Evolutionary conservation across 1,140 invertebrate genomes (phyloP), one percentile per base, ranked within the genome.

Genomic region (Heliothis virescens): DNA sequence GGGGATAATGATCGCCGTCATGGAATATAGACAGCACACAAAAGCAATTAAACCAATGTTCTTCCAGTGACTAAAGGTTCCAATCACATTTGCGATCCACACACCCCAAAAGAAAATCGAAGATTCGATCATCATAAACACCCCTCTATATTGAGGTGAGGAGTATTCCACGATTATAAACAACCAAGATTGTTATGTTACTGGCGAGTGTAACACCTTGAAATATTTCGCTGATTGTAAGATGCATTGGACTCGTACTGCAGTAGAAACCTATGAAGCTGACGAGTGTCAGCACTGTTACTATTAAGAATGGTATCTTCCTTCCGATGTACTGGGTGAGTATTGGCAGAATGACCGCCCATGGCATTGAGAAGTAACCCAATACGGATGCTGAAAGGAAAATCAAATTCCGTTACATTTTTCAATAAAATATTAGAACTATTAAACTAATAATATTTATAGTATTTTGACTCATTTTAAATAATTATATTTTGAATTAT

Each of bases 81-180:
- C 83, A 0, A 73, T 79, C 5, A 79, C 77, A 53, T 85, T 85
- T 1, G 83, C 83, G 16, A 85, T 75, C 83, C 83, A 85, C 0
- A 85, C 77, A 15, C 86, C 86, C 83, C 81, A 86, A 53, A 85
- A 85, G 26, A 86, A 83, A 21, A 82, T 82, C 18, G 83, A 84
- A 0, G 86, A 84, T 67, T 87, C 83, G 0, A 90, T 62, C 11
- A 86, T 85, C 34, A 88, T 60, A 69, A 90, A 88, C 12, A 89
- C 50, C 1, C 89, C 87, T 63, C 89, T 67, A 15, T 88, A 86
- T n/a, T 60, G 62, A 0, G 87, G 86, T 16, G 85, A 79, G 1
- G 82, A 80, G 60, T 87, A 90, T 69, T 90, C 87, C 0, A 84
- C 80, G 1, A 87, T n/a, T 11, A 90, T 81, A n/a, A 12, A 86